phyloP scores from a whole-genome alignment of 2,888 invertebrate species.

The Lysandra bellargus region DNA sequence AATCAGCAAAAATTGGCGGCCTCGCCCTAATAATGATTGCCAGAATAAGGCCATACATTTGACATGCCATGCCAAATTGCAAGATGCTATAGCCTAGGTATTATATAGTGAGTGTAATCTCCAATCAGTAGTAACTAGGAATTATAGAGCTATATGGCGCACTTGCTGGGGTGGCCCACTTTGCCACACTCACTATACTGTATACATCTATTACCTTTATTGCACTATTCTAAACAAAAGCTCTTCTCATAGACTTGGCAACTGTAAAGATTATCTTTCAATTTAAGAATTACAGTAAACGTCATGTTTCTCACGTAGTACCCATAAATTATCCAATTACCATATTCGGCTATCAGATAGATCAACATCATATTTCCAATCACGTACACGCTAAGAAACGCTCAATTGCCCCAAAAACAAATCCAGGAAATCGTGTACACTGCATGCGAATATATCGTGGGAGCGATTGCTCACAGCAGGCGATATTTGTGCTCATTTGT shows the following conservation, averaged over 20 bases:
- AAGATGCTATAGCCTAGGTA: too few species aligned
- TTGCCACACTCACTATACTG: too few species aligned
- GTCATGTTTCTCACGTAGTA: not conserved
- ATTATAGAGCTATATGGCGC: too few species aligned
- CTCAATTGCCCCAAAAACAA: conserved; percentile 49
- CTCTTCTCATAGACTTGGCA: not conserved
- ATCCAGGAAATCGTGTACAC: conserved; percentile 36
- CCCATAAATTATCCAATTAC: conserved; percentile 48
- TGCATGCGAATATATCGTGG: conserved; percentile 29
- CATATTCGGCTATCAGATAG: conserved; percentile 50
- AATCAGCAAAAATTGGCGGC: too few species aligned
- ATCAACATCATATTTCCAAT: conserved; percentile 39
- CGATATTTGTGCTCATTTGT: not conserved
- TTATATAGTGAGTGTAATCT: too few species aligned
- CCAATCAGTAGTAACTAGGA: too few species aligned
- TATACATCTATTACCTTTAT: not conserved
- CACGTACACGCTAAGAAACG: conserved; percentile 61
- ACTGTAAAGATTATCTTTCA: not conserved
- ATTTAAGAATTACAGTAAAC: not conserved
- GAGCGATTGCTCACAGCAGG: conserved; percentile 14
- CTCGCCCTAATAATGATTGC: too few species aligned
- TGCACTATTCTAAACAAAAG: not conserved
- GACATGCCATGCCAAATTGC: too few species aligned
- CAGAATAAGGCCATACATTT: too few species aligned
- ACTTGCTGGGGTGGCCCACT: too few species aligned